Percentiles rank a stretch among this genome's conserved stretches.
Evolutionary conservation across 1,140 invertebrate genomes (phyloP).

Genomic region (Rhagoletis pomonella): DNA sequence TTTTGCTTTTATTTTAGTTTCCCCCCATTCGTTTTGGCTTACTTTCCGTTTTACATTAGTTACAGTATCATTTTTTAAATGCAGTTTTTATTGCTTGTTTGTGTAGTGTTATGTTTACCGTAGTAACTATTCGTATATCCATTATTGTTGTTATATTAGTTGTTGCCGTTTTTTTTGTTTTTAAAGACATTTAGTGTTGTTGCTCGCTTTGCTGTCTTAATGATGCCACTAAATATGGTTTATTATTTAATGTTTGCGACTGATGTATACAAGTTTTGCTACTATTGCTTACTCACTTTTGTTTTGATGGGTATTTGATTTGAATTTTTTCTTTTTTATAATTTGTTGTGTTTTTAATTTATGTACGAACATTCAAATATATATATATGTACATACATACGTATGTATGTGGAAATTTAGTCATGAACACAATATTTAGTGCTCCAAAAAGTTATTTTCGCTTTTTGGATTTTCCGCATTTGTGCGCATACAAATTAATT

Average conservation of each 20-base stretch:
- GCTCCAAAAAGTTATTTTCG: no score
- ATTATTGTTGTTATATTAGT: conserved; percentile 24
- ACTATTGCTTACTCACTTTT: no score
- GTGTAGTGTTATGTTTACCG: conserved; percentile 66
- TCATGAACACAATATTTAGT: background rate
- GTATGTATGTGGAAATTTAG: conserved; percentile 8
- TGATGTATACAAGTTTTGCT: conserved; percentile 53
- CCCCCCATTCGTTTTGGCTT: conserved; percentile 14
- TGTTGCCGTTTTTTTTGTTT: background rate
- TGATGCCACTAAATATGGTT: conserved; percentile 73
- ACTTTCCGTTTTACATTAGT: conserved; percentile 48
- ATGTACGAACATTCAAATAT: background rate
- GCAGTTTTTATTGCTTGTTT: conserved; percentile 53
- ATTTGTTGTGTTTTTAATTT: background rate
- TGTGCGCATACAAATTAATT: conserved; percentile 53
- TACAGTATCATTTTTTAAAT: conserved; percentile 44
- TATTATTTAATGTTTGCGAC: conserved; percentile 64
- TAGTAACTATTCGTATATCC: conserved; percentile 68
- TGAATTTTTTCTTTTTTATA: background rate
- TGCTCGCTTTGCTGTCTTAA: conserved; percentile 62
- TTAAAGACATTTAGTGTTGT: conserved; percentile 56
- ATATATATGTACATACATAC: background rate
- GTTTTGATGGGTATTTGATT: conserved; percentile 16
- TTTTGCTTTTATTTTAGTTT: background rate
- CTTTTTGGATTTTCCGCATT: conserved; percentile 55